Base-by-base conservation (phyloP, 2,888 invertebrate genomes). In the Pseudoips prasinana region DNA sequence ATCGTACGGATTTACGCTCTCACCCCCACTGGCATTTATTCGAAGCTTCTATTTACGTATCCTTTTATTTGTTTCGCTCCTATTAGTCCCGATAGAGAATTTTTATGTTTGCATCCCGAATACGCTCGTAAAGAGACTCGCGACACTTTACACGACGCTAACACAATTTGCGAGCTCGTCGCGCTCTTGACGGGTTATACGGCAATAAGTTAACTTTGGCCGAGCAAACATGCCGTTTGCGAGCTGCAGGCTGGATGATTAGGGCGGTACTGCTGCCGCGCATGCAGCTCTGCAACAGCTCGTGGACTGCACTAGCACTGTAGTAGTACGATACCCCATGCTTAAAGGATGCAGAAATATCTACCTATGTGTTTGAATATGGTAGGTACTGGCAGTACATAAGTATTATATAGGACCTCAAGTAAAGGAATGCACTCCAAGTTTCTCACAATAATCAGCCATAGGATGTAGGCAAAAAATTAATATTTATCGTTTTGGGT, bases 1-100 rank as follows among this genome's bases (percentile, higher is more conserved):
- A 89, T 89, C 88, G 89, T 82, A 76, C 79, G 89, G 89, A 89
- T 89, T 89, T 89, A 87, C 86, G 86, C 73, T 72, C 86, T 86
- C 64, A 76, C 79, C 87, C 87, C 87, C 86, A 78, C 70, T 70
- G 86, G 84, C 87, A 87, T 87, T 85, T 86, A 87, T 87, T 85
- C 79, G 67, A 66, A 79, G 81, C 75, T 79, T 75, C 84, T 87
- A 85, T 87, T 87, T 88, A 86, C 87, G 87, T 86, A 86, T 87
- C 83, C 80, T 87, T 88, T 87, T 88, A 87, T 88, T 88, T 87
- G 87, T 87, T 86, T 85, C 81, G 62, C 67, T 85, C 78, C 87
- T 88, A 87, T 87, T 88, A 87, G 87, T 85, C 84, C 71, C 86
- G 84, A 87, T 87, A 87, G 84, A 87, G 84, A 84, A 85, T 88